Evolutionary conservation across 2,797 vertebrate genomes (phyloP).

Genomic region (Bradypodion ventrale): DNA sequence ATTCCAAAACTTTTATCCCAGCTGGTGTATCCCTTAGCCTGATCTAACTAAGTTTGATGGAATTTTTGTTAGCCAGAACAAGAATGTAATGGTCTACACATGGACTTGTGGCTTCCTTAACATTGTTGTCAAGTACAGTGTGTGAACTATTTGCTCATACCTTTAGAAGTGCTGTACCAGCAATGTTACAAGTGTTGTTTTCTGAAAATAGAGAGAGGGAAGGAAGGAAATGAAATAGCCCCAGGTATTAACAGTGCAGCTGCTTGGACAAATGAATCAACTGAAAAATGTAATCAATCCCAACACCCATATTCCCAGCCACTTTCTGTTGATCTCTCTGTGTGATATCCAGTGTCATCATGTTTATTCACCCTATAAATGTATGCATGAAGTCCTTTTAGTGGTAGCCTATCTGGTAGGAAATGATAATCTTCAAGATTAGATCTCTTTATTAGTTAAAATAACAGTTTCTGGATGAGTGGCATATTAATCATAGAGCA

Average conservation of each 20-base stretch:
- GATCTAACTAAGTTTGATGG: not conserved
- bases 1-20: not conserved
- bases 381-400: constrained; percentile 10
- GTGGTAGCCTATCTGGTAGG: not conserved
- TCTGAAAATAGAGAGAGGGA: not conserved
- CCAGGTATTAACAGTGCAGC: not conserved
- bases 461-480: constrained; percentile 17
- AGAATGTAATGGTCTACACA: not conserved
- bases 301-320: not conserved
- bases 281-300: not conserved
- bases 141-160: not conserved
- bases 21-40: no score
- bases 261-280: constrained; percentile 1
- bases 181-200: not conserved
- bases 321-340: not conserved
- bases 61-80: not conserved
- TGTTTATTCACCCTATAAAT: not conserved
- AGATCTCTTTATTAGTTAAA: constrained; percentile 26
- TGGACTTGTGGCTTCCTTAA: not conserved
- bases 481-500: constrained; percentile 3
- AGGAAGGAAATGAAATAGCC: not conserved
- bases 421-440: constrained; percentile 19
- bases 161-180: not conserved
- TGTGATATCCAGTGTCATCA: constrained; percentile 31
- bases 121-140: not conserved